These are phyloP conservation scores for Clinocottus analis DNA, from an alignment of 2,113 vertebrate species.

Conservation along the genomic window DNA sequence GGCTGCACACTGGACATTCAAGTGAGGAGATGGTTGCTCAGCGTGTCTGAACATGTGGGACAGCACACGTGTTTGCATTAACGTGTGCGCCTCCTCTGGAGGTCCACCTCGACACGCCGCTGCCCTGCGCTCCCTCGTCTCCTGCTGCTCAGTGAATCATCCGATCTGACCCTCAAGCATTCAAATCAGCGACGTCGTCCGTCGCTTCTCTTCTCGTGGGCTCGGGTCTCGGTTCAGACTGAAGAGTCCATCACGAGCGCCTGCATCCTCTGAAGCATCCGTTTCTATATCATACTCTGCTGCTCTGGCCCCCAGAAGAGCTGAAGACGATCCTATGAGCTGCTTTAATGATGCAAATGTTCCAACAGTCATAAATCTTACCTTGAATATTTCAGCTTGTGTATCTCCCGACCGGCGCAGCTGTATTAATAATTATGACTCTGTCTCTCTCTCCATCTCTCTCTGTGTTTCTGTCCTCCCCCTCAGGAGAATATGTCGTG, in stretches of 20 bases:
- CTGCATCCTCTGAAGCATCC: neutral
- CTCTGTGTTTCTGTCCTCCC: conserved; percentile 51
- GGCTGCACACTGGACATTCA: neutral
- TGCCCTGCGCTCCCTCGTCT: neutral
- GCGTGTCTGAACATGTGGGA: neutral
- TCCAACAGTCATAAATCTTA: conserved; percentile 49
- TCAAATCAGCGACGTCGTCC: neutral
- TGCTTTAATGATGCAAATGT: conserved; percentile 33
- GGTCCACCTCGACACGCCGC: neutral
- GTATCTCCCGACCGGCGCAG: conserved; percentile 41
- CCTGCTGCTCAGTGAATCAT: neutral
- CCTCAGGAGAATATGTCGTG: conserved; percentile 95
- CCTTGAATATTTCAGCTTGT: conserved; percentile 59
- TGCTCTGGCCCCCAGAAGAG: too few relatives aligned
- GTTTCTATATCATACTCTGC: neutral
- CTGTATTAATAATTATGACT: conserved; percentile 72
- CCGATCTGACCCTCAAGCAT: neutral
- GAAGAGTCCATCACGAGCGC: neutral
- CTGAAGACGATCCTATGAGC: neutral
- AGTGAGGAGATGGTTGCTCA: neutral
- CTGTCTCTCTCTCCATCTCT: conserved; percentile 61
- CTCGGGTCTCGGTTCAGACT: too few relatives aligned
- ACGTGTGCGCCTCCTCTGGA: neutral
- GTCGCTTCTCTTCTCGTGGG: neutral
- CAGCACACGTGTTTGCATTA: neutral